Conservation (phyloP, 2,888 invertebrate genomes). For the Hololepta plana region DNA sequence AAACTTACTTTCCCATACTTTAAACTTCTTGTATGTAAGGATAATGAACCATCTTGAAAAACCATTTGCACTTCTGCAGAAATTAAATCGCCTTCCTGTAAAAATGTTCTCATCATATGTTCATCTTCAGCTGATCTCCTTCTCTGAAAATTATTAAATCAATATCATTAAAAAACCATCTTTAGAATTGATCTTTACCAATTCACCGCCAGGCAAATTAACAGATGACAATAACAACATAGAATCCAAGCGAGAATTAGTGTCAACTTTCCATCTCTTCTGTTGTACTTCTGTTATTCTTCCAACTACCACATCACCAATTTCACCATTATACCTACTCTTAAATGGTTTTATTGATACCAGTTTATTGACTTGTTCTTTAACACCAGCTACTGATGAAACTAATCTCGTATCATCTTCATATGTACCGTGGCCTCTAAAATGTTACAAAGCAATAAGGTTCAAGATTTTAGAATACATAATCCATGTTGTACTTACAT, state of each 20-base stretch:
- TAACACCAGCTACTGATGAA: conserved; percentile 86
- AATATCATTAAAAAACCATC: conserved; percentile 3
- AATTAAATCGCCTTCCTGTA: conserved; percentile 89
- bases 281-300: conserved; percentile 88
- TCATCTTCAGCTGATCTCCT: conserved; percentile 91
- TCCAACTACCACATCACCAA: conserved; percentile 94
- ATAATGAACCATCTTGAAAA: conserved; percentile 78
- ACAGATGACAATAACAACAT: conserved; percentile 79
- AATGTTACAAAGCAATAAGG: conserved; percentile 6
- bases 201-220: conserved; percentile 92
- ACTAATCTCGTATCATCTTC: conserved; percentile 65
- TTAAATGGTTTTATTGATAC: conserved; percentile 84
- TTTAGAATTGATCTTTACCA: conserved; percentile 35
- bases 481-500: conserved; percentile 34
- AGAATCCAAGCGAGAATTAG: conserved; percentile 78
- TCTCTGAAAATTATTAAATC: conserved; percentile 33
- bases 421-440: conserved; percentile 93
- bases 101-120: conserved; percentile 87
- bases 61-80: conserved; percentile 95
- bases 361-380: conserved; percentile 87
- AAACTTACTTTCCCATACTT: conserved; percentile 81
- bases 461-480: conserved; percentile 1
- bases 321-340: conserved; percentile 79
- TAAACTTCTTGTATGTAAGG: conserved; percentile 86
- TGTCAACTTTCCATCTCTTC: conserved; percentile 88